phyloP scores from a whole-genome alignment of 2,797 vertebrate genomes.

The Luscinia luscinia region DNA sequence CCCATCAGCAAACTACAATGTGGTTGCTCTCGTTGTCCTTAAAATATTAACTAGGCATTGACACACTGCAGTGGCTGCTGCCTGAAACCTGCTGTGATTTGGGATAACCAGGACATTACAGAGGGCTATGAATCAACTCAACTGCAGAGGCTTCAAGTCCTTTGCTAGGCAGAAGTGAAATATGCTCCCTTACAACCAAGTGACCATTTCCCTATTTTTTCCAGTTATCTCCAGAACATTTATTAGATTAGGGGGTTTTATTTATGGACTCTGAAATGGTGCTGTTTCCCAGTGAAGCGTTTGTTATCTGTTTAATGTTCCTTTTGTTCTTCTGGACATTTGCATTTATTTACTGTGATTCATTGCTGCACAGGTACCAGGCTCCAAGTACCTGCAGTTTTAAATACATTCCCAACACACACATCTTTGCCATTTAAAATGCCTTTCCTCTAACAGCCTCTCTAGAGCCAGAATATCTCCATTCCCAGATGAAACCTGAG shows the following conservation, averaged over 20 bases:
- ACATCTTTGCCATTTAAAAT: neutral
- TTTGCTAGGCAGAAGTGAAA: conserved; percentile 27
- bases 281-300: conserved; percentile 26
- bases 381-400: neutral
- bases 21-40: neutral
- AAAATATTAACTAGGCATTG: conserved; percentile 66
- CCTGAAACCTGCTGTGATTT: conserved; percentile 53
- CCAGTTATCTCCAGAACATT: conserved; percentile 71
- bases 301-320: conserved; percentile 55
- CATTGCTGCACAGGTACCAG: neutral
- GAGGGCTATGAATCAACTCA: conserved; percentile 72
- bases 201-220: conserved; percentile 69
- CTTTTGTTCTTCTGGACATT: conserved; percentile 44
- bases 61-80: conserved; percentile 30
- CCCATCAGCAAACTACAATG: neutral
- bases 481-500: neutral
- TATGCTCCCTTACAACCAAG: conserved; percentile 68
- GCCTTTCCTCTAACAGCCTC: neutral
- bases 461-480: neutral
- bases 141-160: conserved; percentile 35
- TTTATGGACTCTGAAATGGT: conserved; percentile 61
- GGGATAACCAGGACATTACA: conserved; percentile 50
- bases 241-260: conserved; percentile 70
- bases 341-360: conserved; percentile 59
- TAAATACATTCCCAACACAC: neutral